Percentiles rank a stretch among this genome's conserved stretches.
These are phyloP conservation scores for Lysandra coridon DNA, from an alignment of 2,888 invertebrate genomes.

Conservation along the genomic window DNA sequence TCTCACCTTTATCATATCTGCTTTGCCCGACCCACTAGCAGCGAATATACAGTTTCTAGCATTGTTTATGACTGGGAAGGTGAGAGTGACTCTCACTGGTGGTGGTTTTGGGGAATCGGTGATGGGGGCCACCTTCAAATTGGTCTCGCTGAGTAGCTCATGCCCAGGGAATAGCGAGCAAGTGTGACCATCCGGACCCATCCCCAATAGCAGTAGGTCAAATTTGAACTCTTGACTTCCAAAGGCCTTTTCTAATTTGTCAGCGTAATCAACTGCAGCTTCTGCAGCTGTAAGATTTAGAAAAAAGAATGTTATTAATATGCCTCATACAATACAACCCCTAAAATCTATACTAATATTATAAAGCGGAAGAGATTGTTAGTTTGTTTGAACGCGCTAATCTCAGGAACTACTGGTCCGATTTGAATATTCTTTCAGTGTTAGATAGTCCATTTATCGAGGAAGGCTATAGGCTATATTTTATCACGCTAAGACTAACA, in stretches of 20 bases:
- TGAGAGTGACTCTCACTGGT: slow-evolving; percentile 92
- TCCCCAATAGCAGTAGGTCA: slow-evolving; percentile 94
- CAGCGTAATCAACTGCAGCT: slow-evolving; percentile 87
- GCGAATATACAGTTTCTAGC: slow-evolving; percentile 92
- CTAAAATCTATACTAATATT: too few species aligned
- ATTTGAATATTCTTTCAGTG: too few species aligned
- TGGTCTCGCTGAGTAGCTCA: slow-evolving; percentile 81
- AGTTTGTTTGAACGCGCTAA: too few species aligned
- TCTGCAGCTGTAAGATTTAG: slow-evolving; percentile 81
- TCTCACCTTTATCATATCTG: slow-evolving; percentile 91
- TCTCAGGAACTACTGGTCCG: too few species aligned
- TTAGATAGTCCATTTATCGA: too few species aligned
- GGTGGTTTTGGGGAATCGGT: slow-evolving; percentile 98
- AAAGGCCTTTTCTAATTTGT: slow-evolving; percentile 83
- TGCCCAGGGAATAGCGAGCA: slow-evolving; percentile 97
- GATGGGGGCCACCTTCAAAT: slow-evolving; percentile 89
- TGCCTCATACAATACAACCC: too few species aligned
- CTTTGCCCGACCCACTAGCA: slow-evolving; percentile 91
- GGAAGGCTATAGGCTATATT: too few species aligned
- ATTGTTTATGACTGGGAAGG: slow-evolving; percentile 93
- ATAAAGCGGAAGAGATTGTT: too few species aligned
- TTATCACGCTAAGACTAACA: too few species aligned
- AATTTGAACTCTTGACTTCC: slow-evolving; percentile 81
- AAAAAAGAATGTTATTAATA: background rate
- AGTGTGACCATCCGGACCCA: slow-evolving; percentile 99